These are phyloP conservation scores for Dynastes grantii DNA, from an alignment of 2,888 invertebrate genomes.

Conservation along the genomic window DNA sequence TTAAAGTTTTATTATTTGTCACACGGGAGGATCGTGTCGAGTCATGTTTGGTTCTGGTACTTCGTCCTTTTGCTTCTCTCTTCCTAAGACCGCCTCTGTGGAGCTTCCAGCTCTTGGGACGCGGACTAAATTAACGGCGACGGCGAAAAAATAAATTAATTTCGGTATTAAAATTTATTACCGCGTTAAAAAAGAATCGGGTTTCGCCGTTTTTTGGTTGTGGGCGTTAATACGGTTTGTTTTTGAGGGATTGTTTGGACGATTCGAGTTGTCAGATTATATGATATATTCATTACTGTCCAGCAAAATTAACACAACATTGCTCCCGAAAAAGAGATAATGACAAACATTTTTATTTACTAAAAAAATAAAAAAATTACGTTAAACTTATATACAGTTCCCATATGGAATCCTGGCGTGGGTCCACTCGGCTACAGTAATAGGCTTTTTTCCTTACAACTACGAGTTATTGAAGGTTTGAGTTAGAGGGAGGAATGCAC, in stretches of 20 bases:
- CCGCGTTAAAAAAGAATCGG: not conserved
- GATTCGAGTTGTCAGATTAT: no score
- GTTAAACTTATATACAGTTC: no score
- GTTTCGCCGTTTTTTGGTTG: not conserved
- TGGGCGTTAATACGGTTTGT: not conserved
- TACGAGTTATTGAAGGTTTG: no score
- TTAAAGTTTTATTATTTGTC: conserved; percentile 47
- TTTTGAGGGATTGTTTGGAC: not conserved
- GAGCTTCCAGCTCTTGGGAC: not conserved
- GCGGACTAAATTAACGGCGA: conserved; percentile 10
- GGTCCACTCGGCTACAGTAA: no score
- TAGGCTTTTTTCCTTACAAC: no score
- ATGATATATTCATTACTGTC: no score
- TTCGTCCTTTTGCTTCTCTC: not conserved
- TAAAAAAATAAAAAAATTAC: no score
- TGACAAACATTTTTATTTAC: no score
- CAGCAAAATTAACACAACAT: no score
- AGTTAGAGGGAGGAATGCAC: no score
- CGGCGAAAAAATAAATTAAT: conserved; percentile 16
- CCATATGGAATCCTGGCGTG: no score
- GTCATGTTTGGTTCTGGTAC: not conserved
- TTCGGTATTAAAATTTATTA: conserved; percentile 27
- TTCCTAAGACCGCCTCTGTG: not conserved
- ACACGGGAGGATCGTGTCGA: conserved; percentile 1
- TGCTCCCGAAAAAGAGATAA: no score